Conservation (phyloP, 2,797 vertebrate genomes). For the Myotis daubentonii region DNA sequence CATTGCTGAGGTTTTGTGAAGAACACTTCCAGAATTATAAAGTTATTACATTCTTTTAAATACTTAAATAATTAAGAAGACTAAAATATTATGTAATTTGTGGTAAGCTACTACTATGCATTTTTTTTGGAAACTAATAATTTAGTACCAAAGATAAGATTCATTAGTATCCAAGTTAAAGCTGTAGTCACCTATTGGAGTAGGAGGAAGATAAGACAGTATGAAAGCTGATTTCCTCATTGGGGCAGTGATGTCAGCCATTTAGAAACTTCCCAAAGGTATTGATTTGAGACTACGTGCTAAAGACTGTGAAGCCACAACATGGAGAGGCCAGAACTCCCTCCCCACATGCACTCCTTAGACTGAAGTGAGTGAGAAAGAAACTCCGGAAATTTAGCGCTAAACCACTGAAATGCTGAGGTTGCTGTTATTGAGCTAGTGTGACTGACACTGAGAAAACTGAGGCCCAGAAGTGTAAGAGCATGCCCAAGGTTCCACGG, state of each 20-base stretch:
- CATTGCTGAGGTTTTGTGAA: constrained; percentile 75
- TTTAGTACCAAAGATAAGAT: constrained; percentile 95
- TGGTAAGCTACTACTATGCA: constrained; percentile 80
- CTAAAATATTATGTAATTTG: constrained; percentile 81
- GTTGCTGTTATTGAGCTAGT: neutral
- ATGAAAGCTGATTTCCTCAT: neutral
- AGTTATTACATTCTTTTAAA: constrained; percentile 82
- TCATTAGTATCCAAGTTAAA: constrained; percentile 93
- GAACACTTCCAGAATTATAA: constrained; percentile 67
- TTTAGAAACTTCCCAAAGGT: neutral
- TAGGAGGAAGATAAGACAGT: constrained; percentile 85
- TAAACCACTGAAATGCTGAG: neutral
- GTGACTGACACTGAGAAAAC: neutral
- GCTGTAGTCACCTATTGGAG: constrained; percentile 89
- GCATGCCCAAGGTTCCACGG: neutral
- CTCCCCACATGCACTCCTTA: neutral
- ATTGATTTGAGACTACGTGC: neutral
- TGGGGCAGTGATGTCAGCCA: neutral
- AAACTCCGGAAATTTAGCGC: neutral
- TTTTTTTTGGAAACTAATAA: constrained; percentile 86
- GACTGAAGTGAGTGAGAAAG: neutral
- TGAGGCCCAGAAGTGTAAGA: neutral
- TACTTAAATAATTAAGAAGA: constrained; percentile 82
- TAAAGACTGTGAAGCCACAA: neutral
- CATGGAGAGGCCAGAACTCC: neutral